These are phyloP conservation scores for Diplodus puntazzo DNA, from an alignment of 2,797 vertebrate species.

Conservation along the genomic window DNA sequence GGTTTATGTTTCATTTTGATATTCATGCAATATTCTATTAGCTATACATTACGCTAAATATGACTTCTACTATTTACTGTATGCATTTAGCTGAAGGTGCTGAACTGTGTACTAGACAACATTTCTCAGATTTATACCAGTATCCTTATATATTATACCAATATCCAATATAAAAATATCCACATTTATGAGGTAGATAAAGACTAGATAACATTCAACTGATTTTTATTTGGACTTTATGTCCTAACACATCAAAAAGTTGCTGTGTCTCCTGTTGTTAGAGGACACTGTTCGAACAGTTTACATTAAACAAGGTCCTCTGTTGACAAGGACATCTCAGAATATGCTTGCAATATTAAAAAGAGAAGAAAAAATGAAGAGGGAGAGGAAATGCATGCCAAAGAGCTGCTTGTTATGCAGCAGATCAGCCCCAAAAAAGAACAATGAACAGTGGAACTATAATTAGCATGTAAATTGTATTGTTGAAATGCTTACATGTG, in stretches of 20 bases:
- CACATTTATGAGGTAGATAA: background rate
- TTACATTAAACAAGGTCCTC: slow-evolving; percentile 32
- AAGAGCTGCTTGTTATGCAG: slow-evolving; percentile 44
- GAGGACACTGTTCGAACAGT: slow-evolving; percentile 28
- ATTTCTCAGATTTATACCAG: background rate
- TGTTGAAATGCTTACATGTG: background rate
- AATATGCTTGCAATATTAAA: slow-evolving; percentile 28
- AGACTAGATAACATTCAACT: background rate
- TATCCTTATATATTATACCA: background rate
- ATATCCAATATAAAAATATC: background rate
- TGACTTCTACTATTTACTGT: background rate
- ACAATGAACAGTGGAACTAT: slow-evolving; percentile 1
- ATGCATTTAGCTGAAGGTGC: background rate
- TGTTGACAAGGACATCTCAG: slow-evolving; percentile 30
- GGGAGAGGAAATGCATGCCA: slow-evolving; percentile 17
- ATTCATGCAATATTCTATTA: too few species aligned
- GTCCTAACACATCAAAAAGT: background rate
- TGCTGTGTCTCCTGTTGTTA: slow-evolving; percentile 21
- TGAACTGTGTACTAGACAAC: background rate
- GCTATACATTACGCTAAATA: background rate
- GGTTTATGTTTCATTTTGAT: too few species aligned
- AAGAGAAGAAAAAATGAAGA: slow-evolving; percentile 12
- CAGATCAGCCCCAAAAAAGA: background rate
- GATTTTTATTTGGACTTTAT: background rate
- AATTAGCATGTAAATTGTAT: background rate